phyloP scores from a whole-genome alignment of 2,888 invertebrate species.

The Ophioninae sp. region DNA sequence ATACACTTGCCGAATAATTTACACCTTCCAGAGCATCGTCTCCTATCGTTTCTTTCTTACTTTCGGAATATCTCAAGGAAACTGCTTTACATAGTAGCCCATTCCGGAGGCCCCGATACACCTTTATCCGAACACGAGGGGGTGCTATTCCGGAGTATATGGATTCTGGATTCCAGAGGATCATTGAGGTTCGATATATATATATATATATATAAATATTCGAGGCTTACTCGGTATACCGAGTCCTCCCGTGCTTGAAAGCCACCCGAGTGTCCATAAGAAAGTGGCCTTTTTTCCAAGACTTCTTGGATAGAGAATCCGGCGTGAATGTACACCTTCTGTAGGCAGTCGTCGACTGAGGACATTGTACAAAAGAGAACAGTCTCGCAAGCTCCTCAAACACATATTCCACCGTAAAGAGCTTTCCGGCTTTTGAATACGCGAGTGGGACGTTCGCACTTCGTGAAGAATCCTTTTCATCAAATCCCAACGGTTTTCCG shows the following conservation, averaged over 20 bases:
- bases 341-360: background rate
- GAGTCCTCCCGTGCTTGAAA: constrained; percentile 33
- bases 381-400: background rate
- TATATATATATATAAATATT: constrained; percentile 23
- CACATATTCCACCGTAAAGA: constrained; percentile 40
- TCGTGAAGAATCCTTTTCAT: background rate
- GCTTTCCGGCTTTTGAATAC: constrained; percentile 29
- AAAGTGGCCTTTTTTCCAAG: constrained; percentile 4
- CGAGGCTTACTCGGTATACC: constrained; percentile 12
- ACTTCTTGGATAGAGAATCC: background rate
- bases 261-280: constrained; percentile 27
- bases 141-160: constrained; percentile 9
- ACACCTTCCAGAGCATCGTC: background rate
- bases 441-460: background rate
- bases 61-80: background rate
- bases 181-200: constrained; percentile 11
- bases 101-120: constrained; percentile 10
- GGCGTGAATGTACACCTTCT: background rate
- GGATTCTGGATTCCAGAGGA: constrained; percentile 26
- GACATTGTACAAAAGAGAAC: background rate
- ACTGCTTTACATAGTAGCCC: background rate
- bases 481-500: background rate
- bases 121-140: background rate
- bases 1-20: constrained; percentile 17
- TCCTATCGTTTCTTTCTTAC: background rate